A percentile compares a stretch with the other conserved stretches of the same genome.
Evolutionary conservation across 2,888 invertebrate genomes (phyloP).

Genomic region (Podotricha telesiphe): DNA sequence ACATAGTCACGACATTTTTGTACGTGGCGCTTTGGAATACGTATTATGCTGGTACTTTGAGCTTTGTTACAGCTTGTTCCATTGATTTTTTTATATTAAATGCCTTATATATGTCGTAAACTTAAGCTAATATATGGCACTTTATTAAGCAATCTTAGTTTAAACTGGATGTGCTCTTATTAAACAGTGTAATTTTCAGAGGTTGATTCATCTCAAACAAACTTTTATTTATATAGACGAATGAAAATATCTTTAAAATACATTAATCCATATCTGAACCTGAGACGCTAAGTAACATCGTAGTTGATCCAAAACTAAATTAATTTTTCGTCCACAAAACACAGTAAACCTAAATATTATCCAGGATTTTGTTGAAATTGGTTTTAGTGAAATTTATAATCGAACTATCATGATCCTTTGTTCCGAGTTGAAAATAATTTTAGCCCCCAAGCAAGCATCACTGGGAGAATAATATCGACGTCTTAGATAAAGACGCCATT

Average conservation of each 20-base stretch:
- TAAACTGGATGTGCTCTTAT: neutral
- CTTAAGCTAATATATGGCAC: neutral
- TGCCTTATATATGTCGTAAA: conserved; percentile 1
- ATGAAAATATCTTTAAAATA: neutral
- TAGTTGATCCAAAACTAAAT: neutral
- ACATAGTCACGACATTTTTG: conserved; percentile 53
- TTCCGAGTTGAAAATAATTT: conserved; percentile 32
- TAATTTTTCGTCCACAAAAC: neutral
- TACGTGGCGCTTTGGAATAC: conserved; percentile 42
- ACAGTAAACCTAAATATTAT: neutral
- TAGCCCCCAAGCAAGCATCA: conserved; percentile 28
- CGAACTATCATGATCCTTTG: conserved; percentile 25
- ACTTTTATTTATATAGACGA: neutral
- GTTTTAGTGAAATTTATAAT: conserved; percentile 25
- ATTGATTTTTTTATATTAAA: conserved; percentile 38
- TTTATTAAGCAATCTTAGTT: neutral
- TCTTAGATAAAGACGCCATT: conserved; percentile 46
- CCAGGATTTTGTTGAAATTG: neutral
- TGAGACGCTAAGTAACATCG: neutral
- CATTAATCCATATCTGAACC: neutral
- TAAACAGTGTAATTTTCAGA: neutral
- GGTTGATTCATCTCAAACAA: neutral
- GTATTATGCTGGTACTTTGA: conserved; percentile 40
- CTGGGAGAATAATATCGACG: conserved; percentile 36
- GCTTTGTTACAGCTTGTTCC: conserved; percentile 40